Percentiles rank a stretch among this genome's conserved stretches.
Evolutionary conservation across 2,113 vertebrate genomes (phyloP).

Genomic region (Osmerus mordax): DNA sequence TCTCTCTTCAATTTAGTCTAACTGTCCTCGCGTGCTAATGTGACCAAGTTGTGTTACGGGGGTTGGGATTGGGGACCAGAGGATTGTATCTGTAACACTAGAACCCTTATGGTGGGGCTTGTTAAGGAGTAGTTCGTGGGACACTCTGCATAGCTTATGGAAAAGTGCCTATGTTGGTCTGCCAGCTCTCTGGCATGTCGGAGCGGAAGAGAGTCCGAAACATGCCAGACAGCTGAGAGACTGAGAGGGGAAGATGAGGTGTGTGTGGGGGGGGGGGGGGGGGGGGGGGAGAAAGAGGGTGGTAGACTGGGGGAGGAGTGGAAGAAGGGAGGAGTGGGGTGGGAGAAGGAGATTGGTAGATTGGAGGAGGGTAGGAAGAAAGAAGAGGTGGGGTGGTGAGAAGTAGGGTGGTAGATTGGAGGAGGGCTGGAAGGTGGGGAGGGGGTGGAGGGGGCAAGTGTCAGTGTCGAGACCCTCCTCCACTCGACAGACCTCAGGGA

Average conservation of each 20-base stretch:
- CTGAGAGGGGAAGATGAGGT: conserved; percentile 33
- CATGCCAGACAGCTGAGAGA: conserved; percentile 70
- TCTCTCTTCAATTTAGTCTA: conserved; percentile 15
- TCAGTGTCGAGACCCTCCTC: conserved; percentile 39
- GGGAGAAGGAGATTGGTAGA: conserved; percentile 16
- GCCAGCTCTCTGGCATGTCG: conserved; percentile 45
- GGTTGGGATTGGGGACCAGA: conserved; percentile 15
- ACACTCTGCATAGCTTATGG: neutral
- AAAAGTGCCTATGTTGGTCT: conserved; percentile 46
- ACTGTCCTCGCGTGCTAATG: conserved; percentile 36
- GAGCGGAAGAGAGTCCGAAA: conserved; percentile 26
- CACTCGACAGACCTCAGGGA: conserved; percentile 51
- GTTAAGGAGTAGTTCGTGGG: conserved; percentile 49
- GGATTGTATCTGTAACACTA: conserved; percentile 41
- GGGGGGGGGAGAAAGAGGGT: neutral
- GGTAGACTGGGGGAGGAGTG: neutral
- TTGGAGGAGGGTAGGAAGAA: neutral
- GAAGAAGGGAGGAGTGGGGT: neutral
- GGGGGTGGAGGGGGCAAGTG: neutral
- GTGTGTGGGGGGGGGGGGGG: conserved; percentile 23
- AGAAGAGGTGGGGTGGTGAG: neutral
- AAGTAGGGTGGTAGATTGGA: conserved; percentile 29
- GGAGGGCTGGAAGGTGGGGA: conserved; percentile 17
- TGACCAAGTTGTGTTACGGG: conserved; percentile 32
- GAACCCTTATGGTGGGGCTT: conserved; percentile 26